phyloP scores from a whole-genome alignment of 2,888 invertebrate genomes.

The Nephrocerus scutellatus region DNA sequence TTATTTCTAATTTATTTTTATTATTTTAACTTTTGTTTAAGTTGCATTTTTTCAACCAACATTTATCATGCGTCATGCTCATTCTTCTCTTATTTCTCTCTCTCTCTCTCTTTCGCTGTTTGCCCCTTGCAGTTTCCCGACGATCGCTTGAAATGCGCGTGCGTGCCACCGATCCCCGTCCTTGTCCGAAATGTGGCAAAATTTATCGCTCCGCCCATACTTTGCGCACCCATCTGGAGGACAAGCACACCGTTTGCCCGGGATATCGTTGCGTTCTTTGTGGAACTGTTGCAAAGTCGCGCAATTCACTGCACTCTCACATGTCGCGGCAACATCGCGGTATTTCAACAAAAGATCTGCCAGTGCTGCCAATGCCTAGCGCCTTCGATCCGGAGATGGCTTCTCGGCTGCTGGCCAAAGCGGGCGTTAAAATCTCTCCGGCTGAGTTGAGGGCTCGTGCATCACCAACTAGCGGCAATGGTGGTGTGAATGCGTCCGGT shows the following conservation, averaged over 20 bases:
- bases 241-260: slow-evolving; percentile 88
- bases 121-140: slow-evolving; percentile 68
- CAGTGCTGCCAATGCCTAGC: slow-evolving; percentile 87
- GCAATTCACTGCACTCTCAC: slow-evolving; percentile 87
- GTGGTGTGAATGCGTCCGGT: too few species aligned
- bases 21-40: too few species aligned
- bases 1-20: slow-evolving; percentile 1
- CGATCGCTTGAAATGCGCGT: slow-evolving; percentile 81
- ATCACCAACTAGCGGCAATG: slow-evolving; percentile 71
- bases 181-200: slow-evolving; percentile 89
- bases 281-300: slow-evolving; percentile 86
- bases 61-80: background rate
- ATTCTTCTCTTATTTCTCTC: slow-evolving; percentile 1
- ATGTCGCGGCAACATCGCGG: slow-evolving; percentile 91
- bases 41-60: background rate
- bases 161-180: slow-evolving; percentile 84
- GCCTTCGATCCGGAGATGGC: slow-evolving; percentile 87
- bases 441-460: slow-evolving; percentile 77
- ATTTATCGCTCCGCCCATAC: slow-evolving; percentile 90
- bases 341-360: slow-evolving; percentile 87
- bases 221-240: slow-evolving; percentile 81
- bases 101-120: slow-evolving; percentile 34
- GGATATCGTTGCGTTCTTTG: slow-evolving; percentile 87
- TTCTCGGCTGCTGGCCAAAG: slow-evolving; percentile 76
- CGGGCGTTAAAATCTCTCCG: slow-evolving; percentile 78